Evolutionary conservation across 1,140 invertebrate genomes (phyloP).

Genomic region (Cydia fagiglandana): DNA sequence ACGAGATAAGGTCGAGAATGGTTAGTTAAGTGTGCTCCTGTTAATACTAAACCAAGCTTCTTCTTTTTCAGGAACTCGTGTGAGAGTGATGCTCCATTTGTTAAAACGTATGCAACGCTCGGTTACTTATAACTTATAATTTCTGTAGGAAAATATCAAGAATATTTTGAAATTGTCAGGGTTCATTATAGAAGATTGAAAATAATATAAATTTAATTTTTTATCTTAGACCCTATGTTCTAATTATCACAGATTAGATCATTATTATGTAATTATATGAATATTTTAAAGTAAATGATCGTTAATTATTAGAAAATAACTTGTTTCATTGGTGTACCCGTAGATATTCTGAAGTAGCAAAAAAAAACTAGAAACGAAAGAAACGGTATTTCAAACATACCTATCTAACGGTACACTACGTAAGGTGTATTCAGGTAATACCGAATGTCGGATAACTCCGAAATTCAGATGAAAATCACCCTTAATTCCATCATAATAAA

Average conservation of each 20-base stretch:
- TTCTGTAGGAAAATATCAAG: conserved; percentile 65
- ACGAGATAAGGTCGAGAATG: background rate
- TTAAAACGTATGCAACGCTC: conserved; percentile 93
- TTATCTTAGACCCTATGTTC: conserved; percentile 66
- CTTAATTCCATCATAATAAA: no score
- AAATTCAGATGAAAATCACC: no score
- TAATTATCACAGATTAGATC: conserved; percentile 62
- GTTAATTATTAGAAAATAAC: conserved; percentile 73
- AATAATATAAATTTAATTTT: conserved; percentile 66
- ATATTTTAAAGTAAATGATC: conserved; percentile 77
- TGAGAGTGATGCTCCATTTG: conserved; percentile 91
- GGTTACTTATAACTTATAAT: conserved; percentile 88
- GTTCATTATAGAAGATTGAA: conserved; percentile 49
- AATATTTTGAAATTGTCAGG: conserved; percentile 66
- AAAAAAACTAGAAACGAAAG: no score
- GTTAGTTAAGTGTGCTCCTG: background rate
- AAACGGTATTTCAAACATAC: no score
- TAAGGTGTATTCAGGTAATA: no score
- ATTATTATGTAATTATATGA: conserved; percentile 75
- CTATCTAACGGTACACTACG: no score
- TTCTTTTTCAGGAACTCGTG: conserved; percentile 87
- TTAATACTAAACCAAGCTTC: conserved; percentile 49
- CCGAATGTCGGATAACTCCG: no score
- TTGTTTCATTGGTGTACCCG: conserved; percentile 53
- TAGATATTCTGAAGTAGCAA: background rate